Evolutionary conservation across 2,888 invertebrate genomes (phyloP).

Genomic region (Scaptodrosophila latifasciaeformis): DNA sequence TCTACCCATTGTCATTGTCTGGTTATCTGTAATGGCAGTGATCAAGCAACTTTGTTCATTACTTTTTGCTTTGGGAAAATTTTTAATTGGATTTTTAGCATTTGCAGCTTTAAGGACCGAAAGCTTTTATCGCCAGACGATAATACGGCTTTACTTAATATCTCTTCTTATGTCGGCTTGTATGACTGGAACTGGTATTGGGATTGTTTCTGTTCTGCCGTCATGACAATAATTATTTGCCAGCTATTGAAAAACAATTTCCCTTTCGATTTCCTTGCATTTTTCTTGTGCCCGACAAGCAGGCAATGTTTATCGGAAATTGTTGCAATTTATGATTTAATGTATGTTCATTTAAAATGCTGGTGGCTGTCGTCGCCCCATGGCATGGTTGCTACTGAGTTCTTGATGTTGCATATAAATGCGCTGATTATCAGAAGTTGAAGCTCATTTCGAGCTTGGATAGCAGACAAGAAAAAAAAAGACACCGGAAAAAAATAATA

Average conservation of each 20-base stretch:
- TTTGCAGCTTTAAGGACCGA: no score
- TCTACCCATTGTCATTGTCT: no score
- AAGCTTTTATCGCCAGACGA: no score
- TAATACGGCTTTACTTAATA: no score
- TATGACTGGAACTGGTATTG: no score
- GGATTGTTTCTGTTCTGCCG: no score
- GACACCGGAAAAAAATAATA: no score
- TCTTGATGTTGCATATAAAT: slow-evolving; percentile 58
- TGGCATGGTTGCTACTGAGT: slow-evolving; percentile 5
- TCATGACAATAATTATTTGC: slow-evolving; percentile 58
- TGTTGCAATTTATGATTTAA: slow-evolving; percentile 65
- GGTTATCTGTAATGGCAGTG: no score
- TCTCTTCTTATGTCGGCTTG: no score
- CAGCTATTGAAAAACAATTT: slow-evolving; percentile 62
- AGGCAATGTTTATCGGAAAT: slow-evolving; percentile 48
- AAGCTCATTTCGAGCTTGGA: neutral
- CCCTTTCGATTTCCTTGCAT: slow-evolving; percentile 61
- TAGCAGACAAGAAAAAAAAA: no score
- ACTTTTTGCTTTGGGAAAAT: neutral
- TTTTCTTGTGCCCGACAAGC: slow-evolving; percentile 28
- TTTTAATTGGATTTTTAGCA: slow-evolving; percentile 44
- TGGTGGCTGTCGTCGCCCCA: slow-evolving; percentile 8
- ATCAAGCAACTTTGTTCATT: no score
- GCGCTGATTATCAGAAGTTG: slow-evolving; percentile 49
- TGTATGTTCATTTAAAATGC: slow-evolving; percentile 60